Evolutionary conservation across 1,140 invertebrate genomes (phyloP).

Genomic region (Listronotus oregonensis): DNA sequence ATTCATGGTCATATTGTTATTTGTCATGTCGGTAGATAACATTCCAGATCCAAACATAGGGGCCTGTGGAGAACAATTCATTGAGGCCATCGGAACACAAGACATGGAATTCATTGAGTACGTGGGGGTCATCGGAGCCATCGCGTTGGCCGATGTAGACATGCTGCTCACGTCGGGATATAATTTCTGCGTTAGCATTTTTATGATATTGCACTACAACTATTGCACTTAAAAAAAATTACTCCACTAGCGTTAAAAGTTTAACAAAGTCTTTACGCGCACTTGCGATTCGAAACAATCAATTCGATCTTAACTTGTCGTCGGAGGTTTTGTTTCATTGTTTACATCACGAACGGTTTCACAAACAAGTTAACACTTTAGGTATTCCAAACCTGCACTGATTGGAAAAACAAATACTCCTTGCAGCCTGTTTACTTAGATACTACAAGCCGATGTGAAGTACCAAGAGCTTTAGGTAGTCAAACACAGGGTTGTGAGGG

Average conservation of each 20-base stretch:
- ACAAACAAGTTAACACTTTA: constrained; percentile 59
- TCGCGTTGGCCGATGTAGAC: constrained; percentile 47
- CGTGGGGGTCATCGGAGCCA: constrained; percentile 71
- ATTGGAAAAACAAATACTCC: constrained; percentile 59
- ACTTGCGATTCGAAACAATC: constrained; percentile 45
- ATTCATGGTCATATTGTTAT: constrained; percentile 63
- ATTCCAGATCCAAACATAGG: constrained; percentile 65
- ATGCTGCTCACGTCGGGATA: constrained; percentile 59
- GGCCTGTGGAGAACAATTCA: constrained; percentile 70
- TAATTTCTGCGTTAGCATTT: constrained; percentile 58
- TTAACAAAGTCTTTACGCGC: constrained; percentile 19
- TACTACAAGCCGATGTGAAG: constrained; percentile 58
- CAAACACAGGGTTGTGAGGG: constrained; percentile 51
- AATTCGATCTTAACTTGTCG: constrained; percentile 54
- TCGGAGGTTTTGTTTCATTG: constrained; percentile 57
- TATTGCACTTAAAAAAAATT: constrained; percentile 33
- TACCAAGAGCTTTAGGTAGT: constrained; percentile 58
- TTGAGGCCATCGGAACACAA: constrained; percentile 66
- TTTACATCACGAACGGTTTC: constrained; percentile 57
- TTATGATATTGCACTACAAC: constrained; percentile 14
- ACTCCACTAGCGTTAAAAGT: constrained; percentile 2
- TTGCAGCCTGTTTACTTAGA: constrained; percentile 58
- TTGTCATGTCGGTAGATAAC: constrained; percentile 65
- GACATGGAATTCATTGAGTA: constrained; percentile 82
- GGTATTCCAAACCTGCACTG: constrained; percentile 58